Conservation (phyloP, 2,888 invertebrate genomes). For the Dryobota labecula region DNA sequence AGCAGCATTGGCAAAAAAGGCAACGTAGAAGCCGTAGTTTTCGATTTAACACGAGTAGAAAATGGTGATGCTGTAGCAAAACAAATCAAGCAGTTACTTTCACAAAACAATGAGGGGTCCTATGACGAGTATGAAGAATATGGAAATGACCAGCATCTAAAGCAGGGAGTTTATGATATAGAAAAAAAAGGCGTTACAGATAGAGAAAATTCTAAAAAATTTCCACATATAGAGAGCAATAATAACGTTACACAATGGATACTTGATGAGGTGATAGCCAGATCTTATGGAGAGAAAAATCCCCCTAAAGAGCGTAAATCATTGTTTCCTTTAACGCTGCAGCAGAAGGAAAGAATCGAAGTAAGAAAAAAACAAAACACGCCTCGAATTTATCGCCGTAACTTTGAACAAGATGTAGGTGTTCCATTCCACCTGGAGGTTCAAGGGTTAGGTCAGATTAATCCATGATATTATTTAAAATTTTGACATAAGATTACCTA, state of each 20-base stretch:
- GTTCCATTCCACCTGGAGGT: conserved; percentile 79
- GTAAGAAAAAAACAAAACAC: conserved; percentile 18
- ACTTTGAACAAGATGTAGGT: conserved; percentile 63
- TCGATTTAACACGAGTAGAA: conserved; percentile 58
- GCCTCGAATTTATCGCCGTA: conserved; percentile 64
- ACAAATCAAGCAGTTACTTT: conserved; percentile 43
- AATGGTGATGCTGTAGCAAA: conserved; percentile 49
- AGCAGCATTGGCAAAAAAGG: conserved; percentile 14
- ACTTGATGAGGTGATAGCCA: conserved; percentile 46
- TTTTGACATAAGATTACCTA: too few species aligned
- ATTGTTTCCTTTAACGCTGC: conserved; percentile 67
- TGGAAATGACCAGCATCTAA: conserved; percentile 30
- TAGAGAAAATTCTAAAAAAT: conserved; percentile 51
- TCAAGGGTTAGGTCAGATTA: conserved; percentile 78
- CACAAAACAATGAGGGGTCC: neutral
- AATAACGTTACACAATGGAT: conserved; percentile 70
- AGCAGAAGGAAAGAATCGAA: conserved; percentile 58
- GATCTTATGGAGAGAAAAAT: conserved; percentile 24
- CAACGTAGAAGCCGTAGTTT: conserved; percentile 55
- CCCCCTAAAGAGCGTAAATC: conserved; percentile 30
- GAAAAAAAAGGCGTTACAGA: conserved; percentile 36
- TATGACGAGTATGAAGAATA: conserved; percentile 39
- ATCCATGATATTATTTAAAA: conserved; percentile 53
- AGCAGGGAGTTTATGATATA: conserved; percentile 18
- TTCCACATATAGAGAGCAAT: conserved; percentile 63